Conservation (phyloP, 2,113 vertebrate species). For the Dromas ardeola region DNA sequence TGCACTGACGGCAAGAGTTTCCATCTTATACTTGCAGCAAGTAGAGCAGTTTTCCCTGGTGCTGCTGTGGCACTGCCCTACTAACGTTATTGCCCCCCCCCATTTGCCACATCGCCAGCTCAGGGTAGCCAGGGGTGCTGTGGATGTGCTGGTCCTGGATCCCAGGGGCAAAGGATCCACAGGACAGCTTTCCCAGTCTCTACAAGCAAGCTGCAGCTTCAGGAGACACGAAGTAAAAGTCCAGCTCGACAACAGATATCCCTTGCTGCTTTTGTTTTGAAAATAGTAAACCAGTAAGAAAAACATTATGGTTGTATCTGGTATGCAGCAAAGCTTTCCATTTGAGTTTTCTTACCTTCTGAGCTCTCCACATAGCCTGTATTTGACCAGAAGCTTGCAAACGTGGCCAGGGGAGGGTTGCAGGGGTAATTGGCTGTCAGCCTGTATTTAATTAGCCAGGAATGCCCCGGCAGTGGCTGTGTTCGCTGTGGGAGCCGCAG, state of each 20-base stretch:
- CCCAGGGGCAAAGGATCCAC: neutral
- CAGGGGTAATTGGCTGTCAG: neutral
- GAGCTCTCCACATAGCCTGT: neutral
- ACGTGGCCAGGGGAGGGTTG: neutral
- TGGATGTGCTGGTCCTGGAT: neutral
- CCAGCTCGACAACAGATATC: neutral
- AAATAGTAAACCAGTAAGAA: neutral
- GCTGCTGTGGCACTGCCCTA: neutral
- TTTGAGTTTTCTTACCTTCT: neutral
- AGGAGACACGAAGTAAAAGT: neutral
- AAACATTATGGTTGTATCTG: neutral
- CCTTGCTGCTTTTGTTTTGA: neutral
- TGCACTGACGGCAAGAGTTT: neutral
- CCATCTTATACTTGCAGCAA: neutral
- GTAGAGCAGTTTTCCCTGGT: neutral
- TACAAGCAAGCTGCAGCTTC: neutral
- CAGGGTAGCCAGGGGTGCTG: neutral
- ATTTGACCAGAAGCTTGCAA: neutral
- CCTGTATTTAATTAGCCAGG: conserved; percentile 28
- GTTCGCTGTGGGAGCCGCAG: neutral
- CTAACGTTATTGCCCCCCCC: neutral
- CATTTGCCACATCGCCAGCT: neutral
- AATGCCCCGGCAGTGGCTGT: neutral
- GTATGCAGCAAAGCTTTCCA: neutral
- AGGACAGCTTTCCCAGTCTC: neutral